Evolutionary conservation across 64 coral and sea anemone genomes (phyloP), one percentile per base, ranked within the genome.

Genomic region (Porites australiensis): DNA sequence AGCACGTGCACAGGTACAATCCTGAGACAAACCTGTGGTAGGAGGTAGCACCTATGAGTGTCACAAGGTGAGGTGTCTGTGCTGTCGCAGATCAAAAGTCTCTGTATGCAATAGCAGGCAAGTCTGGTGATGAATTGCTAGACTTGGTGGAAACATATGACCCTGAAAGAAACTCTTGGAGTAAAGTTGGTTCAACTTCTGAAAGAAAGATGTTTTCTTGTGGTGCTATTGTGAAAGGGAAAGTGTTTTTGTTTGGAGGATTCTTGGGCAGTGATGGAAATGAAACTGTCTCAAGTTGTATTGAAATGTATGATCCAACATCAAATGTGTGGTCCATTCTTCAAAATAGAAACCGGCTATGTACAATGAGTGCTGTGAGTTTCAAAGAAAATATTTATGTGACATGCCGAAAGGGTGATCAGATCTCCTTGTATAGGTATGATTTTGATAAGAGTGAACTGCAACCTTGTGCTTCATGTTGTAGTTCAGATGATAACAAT

Each of bases 11-110:
- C 37, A 84, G 74, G 14, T 92, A 82, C 21, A 74, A 92, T 12
- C 54, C 54, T 57, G 54, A 57, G 7, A 57, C 54, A 57, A 57
- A 57, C 54, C 54, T 57, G 7, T 92, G 90, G 90, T 69, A 86
- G 2, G 76, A 85, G 16, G 90, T 92, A 18, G 58, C 90, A 50
- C 90, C 90, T n/a, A 20, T 92, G 52, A 62, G 61, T 19, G 19
- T 64, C 18, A 70, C 90, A 15, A 92, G 85, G 48, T 64, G 61
- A 46, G 81, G 90, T 45, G 70, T 86, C 2, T 92, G 90, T 92
- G 90, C 90, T 67, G 90, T 92, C 62, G 80, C 90, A 52, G 90
- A 75, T 23, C 70, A 82, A 37, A 74, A 77, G 1, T 92, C 59
- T 52, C 58, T 92, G 3, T 92, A 92, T 92, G 58, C 71, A 23